These are phyloP conservation scores for Drosophila demipolita DNA, from an alignment of 2,888 invertebrate species.

Conservation along the genomic window DNA sequence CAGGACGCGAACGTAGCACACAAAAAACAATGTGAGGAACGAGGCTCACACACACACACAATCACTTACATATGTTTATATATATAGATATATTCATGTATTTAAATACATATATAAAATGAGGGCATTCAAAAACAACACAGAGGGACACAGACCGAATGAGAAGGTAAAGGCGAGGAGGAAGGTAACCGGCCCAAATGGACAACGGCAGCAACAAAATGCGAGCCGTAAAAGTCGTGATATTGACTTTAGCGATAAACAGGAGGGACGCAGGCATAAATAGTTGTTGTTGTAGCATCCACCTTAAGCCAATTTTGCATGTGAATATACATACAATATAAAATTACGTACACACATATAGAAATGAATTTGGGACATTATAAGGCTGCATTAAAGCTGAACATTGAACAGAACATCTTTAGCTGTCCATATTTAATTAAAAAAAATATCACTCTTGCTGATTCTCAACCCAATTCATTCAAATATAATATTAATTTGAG, in stretches of 20 bases:
- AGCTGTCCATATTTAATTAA: background rate
- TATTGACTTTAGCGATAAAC: slow-evolving; percentile 75
- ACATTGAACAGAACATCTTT: slow-evolving; percentile 35
- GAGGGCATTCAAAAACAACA: slow-evolving; percentile 35
- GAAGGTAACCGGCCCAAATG: slow-evolving; percentile 41
- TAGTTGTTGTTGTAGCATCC: slow-evolving; percentile 32
- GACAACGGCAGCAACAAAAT: slow-evolving; percentile 49
- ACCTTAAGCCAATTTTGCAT: slow-evolving; percentile 46
- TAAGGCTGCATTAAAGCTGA: slow-evolving; percentile 5
- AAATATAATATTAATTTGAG: background rate
- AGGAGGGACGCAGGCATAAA: slow-evolving; percentile 37
- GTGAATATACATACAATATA: background rate
- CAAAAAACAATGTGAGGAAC: slow-evolving; percentile 44
- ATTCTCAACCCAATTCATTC: background rate
- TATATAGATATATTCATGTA: background rate
- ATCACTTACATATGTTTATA: slow-evolving; percentile 4
- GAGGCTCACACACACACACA: slow-evolving; percentile 19
- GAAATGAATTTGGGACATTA: slow-evolving; percentile 10
- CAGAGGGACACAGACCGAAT: slow-evolving; percentile 28
- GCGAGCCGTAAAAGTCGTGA: slow-evolving; percentile 66
- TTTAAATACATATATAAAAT: slow-evolving; percentile 1
- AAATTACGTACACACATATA: background rate
- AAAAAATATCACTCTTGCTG: background rate
- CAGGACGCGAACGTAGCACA: slow-evolving; percentile 49
- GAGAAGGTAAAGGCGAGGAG: slow-evolving; percentile 16